phyloP scores from a whole-genome alignment of 2,113 vertebrate genomes.

The Syrmaticus mikado region DNA sequence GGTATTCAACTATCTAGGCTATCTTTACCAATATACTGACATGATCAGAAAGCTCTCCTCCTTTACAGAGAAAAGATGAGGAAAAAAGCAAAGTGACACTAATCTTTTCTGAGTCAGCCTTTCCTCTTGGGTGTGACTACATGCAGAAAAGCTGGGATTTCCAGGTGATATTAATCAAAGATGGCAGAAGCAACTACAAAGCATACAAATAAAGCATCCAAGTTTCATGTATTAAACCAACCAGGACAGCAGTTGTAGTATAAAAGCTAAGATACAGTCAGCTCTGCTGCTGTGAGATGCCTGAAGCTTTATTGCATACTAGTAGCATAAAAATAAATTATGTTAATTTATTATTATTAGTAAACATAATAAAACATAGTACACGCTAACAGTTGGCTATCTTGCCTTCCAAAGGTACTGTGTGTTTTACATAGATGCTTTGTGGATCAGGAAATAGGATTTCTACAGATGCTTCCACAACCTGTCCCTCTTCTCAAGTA shows the following conservation, averaged over 20 bases:
- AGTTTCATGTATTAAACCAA: slow-evolving; percentile 42
- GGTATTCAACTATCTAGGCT: slow-evolving; percentile 28
- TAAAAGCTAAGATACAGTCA: background rate
- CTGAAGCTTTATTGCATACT: background rate
- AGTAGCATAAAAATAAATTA: background rate
- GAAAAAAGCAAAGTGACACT: slow-evolving; percentile 62
- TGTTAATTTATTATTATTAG: background rate
- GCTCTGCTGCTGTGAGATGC: background rate
- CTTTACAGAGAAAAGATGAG: slow-evolving; percentile 57
- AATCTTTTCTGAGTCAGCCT: slow-evolving; percentile 64
- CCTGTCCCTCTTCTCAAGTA: background rate
- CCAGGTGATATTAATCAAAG: slow-evolving; percentile 67
- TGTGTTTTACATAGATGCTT: background rate
- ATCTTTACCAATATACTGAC: slow-evolving; percentile 41
- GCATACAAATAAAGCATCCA: slow-evolving; percentile 62
- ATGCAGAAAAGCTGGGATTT: slow-evolving; percentile 61
- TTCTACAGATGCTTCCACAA: background rate
- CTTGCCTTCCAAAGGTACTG: background rate
- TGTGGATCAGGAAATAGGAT: background rate
- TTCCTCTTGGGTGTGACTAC: slow-evolving; percentile 69
- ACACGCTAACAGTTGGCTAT: background rate
- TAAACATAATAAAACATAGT: background rate
- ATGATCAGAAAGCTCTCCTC: slow-evolving; percentile 63
- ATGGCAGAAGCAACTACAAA: slow-evolving; percentile 59
- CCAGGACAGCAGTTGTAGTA: background rate